Evolutionary conservation across 2,113 vertebrate species (phyloP).

Genomic region (Melanostigma gelatinosum): DNA sequence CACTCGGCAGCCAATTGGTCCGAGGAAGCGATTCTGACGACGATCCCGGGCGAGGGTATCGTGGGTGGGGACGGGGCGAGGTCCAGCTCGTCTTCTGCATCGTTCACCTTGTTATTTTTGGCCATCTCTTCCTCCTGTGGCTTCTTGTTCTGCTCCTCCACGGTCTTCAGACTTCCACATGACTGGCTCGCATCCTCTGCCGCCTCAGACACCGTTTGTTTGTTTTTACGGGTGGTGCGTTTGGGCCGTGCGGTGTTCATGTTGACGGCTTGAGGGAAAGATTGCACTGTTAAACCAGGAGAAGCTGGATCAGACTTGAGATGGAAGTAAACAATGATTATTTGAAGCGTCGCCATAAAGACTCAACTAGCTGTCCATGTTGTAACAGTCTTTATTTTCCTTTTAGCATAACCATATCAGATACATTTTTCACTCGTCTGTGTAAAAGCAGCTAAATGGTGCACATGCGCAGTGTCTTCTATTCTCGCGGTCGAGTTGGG

Average conservation of each 20-base stretch:
- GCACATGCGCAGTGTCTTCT: neutral
- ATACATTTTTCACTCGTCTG: neutral
- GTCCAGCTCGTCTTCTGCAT: neutral
- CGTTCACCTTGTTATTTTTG: neutral
- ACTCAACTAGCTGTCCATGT: neutral
- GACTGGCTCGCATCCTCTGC: constrained; percentile 37
- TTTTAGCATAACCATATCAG: neutral
- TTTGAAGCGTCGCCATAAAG: neutral
- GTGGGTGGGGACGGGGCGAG: constrained; percentile 1
- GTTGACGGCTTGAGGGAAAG: constrained; percentile 46
- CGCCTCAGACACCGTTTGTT: constrained; percentile 54
- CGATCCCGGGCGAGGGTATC: constrained; percentile 24
- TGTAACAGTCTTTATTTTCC: neutral
- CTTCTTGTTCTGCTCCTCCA: constrained; percentile 36
- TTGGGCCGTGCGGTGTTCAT: constrained; percentile 76
- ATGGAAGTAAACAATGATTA: neutral
- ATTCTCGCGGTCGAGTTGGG: neutral
- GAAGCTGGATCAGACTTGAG: neutral
- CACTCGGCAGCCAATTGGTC: constrained; percentile 75
- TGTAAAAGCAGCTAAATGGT: too few relatives aligned
- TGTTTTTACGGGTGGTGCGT: constrained; percentile 77
- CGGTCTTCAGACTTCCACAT: constrained; percentile 14
- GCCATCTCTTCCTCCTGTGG: constrained; percentile 10
- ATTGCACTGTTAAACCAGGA: neutral
- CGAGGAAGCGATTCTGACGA: constrained; percentile 59